phyloP scores from a whole-genome alignment of 1,140 invertebrate genomes.

The Cydia pomonella region DNA sequence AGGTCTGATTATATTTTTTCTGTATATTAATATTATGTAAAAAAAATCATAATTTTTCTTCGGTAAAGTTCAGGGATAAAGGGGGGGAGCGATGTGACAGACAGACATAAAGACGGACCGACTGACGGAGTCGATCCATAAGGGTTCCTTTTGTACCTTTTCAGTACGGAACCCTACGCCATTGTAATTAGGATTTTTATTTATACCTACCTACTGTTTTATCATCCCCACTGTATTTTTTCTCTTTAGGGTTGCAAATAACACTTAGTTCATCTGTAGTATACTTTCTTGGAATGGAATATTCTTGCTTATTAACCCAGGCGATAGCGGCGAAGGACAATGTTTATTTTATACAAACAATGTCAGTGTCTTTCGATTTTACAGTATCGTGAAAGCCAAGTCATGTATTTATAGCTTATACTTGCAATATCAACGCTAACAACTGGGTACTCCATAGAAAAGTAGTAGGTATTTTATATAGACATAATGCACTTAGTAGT shows the following conservation, averaged over 20 bases:
- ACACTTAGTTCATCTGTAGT: conserved; percentile 3
- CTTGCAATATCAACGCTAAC: neutral
- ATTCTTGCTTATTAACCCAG: neutral
- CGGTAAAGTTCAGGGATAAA: too few species aligned
- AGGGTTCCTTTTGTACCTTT: too few species aligned
- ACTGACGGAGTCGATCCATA: too few species aligned
- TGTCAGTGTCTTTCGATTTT: conserved; percentile 19
- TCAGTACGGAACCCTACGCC: too few species aligned
- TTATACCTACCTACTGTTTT: too few species aligned
- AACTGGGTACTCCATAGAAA: neutral
- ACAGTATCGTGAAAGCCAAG: conserved; percentile 28
- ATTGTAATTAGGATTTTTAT: too few species aligned
- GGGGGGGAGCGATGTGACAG: too few species aligned
- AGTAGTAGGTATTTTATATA: neutral
- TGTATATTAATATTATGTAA: too few species aligned
- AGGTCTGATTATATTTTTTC: too few species aligned
- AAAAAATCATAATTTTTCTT: too few species aligned
- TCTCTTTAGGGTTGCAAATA: neutral
- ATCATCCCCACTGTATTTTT: too few species aligned
- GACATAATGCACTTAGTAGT: neutral
- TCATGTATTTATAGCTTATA: conserved; percentile 30
- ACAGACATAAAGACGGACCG: too few species aligned
- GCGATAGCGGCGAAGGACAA: conserved; percentile 9
- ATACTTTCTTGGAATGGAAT: conserved; percentile 14
- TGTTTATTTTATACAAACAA: conserved; percentile 18